These are phyloP conservation scores for Eristalinus aeneus DNA, from an alignment of 2,888 invertebrate species.

Conservation along the genomic window DNA sequence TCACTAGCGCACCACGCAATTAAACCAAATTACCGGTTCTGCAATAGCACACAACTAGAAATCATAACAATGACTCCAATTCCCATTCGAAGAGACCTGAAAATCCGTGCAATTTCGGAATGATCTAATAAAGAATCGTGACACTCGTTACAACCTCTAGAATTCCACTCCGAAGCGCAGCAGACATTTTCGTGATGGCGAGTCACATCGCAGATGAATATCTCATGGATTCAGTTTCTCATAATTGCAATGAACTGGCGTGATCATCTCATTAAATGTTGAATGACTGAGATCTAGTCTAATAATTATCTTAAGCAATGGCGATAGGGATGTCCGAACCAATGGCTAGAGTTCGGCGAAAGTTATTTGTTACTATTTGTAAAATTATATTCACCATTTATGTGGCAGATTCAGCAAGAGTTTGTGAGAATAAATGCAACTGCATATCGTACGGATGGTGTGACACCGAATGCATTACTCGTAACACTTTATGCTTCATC, in stretches of 20 bases:
- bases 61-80: slow-evolving; percentile 69
- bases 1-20: slow-evolving; percentile 45
- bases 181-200: slow-evolving; percentile 34
- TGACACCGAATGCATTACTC: slow-evolving; percentile 29
- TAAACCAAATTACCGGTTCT: slow-evolving; percentile 63
- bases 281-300: slow-evolving; percentile 54
- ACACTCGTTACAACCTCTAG: slow-evolving; percentile 68
- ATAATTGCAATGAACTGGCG: slow-evolving; percentile 51
- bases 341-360: background rate
- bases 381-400: slow-evolving; percentile 11
- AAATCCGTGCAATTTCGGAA: slow-evolving; percentile 62
- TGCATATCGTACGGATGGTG: slow-evolving; percentile 59
- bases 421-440: slow-evolving; percentile 61
- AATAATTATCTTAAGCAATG: slow-evolving; percentile 26
- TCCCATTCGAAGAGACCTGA: slow-evolving; percentile 57
- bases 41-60: slow-evolving; percentile 52
- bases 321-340: background rate
- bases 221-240: slow-evolving; percentile 42
- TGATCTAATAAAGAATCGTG: slow-evolving; percentile 69
- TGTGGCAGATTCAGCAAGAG: slow-evolving; percentile 55
- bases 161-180: slow-evolving; percentile 41
- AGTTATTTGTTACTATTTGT: slow-evolving; percentile 41
- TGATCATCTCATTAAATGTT: slow-evolving; percentile 31
- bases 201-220: slow-evolving; percentile 25
- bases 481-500: slow-evolving; percentile 50